Percentiles rank a stretch among this genome's conserved stretches.
phyloP scores from a whole-genome alignment of 1,140 invertebrate genomes.

The Pygmarrhopalites habei region DNA sequence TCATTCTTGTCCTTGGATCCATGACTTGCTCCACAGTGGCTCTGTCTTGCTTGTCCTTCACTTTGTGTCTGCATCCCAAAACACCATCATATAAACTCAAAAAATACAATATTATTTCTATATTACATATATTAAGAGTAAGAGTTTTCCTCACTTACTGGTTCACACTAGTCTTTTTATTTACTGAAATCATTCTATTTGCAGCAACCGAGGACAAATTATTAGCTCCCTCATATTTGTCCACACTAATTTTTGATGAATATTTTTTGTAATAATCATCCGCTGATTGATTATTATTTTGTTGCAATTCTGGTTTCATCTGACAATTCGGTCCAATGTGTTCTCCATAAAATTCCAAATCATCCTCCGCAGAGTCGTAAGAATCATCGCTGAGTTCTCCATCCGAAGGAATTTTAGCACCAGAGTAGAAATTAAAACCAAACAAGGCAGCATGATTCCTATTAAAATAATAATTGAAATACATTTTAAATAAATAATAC shows the following conservation, averaged over 20 bases:
- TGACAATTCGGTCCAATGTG: constrained; percentile 33
- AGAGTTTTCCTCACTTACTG: too few species aligned
- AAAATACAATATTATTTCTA: not conserved
- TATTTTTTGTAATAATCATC: constrained; percentile 74
- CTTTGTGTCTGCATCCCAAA: constrained; percentile 51
- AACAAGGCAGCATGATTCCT: constrained; percentile 13
- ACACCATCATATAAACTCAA: constrained; percentile 23
- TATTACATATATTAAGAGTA: not conserved
- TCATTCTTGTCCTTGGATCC: constrained; percentile 90
- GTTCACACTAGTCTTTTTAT: constrained; percentile 59
- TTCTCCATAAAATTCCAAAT: constrained; percentile 42
- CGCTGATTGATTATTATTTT: constrained; percentile 62
- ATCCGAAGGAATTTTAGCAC: constrained; percentile 5
- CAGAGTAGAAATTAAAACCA: constrained; percentile 6
- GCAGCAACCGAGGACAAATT: constrained; percentile 55
- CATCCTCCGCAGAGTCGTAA: constrained; percentile 40
- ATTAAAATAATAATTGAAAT: not conserved
- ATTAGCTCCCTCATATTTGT: constrained; percentile 64
- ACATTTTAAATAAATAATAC: not conserved
- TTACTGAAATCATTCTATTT: constrained; percentile 59
- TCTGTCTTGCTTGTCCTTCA: constrained; percentile 89
- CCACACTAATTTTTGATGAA: constrained; percentile 74
- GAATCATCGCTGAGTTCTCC: constrained; percentile 39
- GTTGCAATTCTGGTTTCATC: constrained; percentile 48
- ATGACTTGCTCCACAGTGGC: constrained; percentile 95